Base-by-base conservation (phyloP, 2,888 invertebrate species). In the Drosophila tripunctata region DNA sequence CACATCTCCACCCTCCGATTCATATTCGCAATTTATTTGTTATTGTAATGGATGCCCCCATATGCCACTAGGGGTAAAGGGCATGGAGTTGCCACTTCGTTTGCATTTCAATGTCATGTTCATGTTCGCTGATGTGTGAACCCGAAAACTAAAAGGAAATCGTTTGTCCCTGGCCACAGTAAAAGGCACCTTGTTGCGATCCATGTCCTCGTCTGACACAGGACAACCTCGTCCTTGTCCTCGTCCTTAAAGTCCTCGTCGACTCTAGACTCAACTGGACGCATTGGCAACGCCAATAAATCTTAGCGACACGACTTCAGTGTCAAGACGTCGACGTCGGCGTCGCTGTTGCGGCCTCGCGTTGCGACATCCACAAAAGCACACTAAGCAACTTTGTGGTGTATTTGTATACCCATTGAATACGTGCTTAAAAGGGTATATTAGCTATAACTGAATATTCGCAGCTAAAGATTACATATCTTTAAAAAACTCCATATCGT, bases 21-120 rank as follows among this genome's bases (percentile, higher is more conserved):
- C 66, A 78, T 80, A 79, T 83, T 69, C 75, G 75, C 77, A 54
- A 79, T 78, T 81, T 84, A 80, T 85, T 83, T 82, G 76, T 85
- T 82, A 80, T 74, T 78, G 72, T 75, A 71, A 81, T 70, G 72
- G 65, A 38, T 30, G 33, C 40, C 22, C 12, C n/a, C 24, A 24
- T n/a, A n/a, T 45, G 54, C 45, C 17, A 51, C 24, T 47, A 31
- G 15, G 10, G 51, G 10, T 27, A 5, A 3, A 4, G 19, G 19
- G 8, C 12, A 2, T 17, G 1, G n/a, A 14, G 40, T n/a, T 15
- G 47, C n/a, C 40, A 24, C 30, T 36, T 45, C 22, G 33, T 63
- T 51, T 44, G 51, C 51, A 58, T 63, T 57, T 54, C 67, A 68
- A 61, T 69, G 63, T 52, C 68, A 52, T 57, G 43, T 47, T 45